Percentiles rank a stretch among this genome's conserved stretches.
Evolutionary conservation across 1,140 invertebrate genomes (phyloP).

Genomic region (Melipona quadrifasciata): DNA sequence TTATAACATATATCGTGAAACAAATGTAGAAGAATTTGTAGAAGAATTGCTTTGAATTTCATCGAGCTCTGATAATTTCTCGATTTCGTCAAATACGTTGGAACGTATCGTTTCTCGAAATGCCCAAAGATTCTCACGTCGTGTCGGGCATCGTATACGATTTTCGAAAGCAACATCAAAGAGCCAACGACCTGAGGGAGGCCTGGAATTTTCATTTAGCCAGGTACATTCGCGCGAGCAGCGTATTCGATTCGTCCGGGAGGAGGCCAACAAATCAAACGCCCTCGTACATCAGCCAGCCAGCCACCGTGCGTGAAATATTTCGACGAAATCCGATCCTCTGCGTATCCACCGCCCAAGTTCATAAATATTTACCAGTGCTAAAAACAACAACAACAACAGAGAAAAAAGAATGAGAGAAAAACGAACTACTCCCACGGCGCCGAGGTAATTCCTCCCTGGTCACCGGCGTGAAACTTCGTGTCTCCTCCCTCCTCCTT

Average conservation of each 20-base stretch:
- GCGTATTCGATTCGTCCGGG: not conserved
- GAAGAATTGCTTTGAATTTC: too few relatives aligned
- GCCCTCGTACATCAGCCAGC: not conserved
- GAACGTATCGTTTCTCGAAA: too few relatives aligned
- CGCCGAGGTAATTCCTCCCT: slow-evolving; percentile 31
- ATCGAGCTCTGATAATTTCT: too few relatives aligned
- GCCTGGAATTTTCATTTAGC: not conserved
- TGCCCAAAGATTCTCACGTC: too few relatives aligned
- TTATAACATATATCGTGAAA: not conserved
- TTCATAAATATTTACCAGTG: slow-evolving; percentile 30
- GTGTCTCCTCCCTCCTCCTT: not conserved
- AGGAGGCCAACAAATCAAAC: not conserved
- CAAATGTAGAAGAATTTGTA: too few relatives aligned
- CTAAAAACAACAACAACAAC: not conserved
- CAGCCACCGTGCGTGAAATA: not conserved
- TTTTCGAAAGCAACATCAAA: too few relatives aligned
- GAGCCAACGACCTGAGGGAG: too few relatives aligned
- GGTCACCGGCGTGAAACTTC: slow-evolving; percentile 22
- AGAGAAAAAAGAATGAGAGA: too few relatives aligned
- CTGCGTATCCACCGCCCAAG: not conserved
- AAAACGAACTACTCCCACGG: not conserved
- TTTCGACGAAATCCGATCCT: slow-evolving; percentile 15
- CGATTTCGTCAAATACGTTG: too few relatives aligned
- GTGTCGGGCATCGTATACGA: too few relatives aligned
- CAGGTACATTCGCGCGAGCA: not conserved